Base-by-base conservation (phyloP, 2,888 invertebrate species). In the Caenorhabditis sp. region DNA sequence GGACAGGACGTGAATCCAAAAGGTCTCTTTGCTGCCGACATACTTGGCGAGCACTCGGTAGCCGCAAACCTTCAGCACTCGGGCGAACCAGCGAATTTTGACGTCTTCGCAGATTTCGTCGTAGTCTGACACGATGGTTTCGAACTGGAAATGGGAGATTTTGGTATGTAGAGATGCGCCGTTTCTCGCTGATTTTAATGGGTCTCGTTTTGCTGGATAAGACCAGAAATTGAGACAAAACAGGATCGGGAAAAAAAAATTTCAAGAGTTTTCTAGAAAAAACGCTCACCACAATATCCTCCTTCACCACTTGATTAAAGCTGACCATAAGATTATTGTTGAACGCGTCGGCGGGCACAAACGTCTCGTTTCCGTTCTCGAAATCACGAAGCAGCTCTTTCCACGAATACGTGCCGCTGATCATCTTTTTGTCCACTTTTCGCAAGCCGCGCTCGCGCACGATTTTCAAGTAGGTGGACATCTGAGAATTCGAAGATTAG, bases 41-140 rank as follows among this genome's bases (percentile, higher is more conserved):
- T 8, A 82, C 72, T 8, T 68, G 68, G 24, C 84, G 66, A 14
- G 88, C 82, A 16, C 82, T 63, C 0, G 90, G 88, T 94, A 95
- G 8, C 95, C 94, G 94, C 89, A 69, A 12, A 98, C 95, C 93
- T 96, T 95, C 84, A 96, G 94, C 54, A 98, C 96, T 61, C 96
- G 95, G 16, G 97, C 98, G 58, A 98, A 97, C 98, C 98, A 98
- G 26, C 83, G 47, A n/a, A 63, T 59, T 51, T 85, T 54, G 5
- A 69, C 47, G 1, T 16, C 31, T 2, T 69, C 51, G 22, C 72
- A 66, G 14, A 22, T 31, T 1, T 66, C 24, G 12, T 85, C 74
- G 58, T 85, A 86, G 28, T 86, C 85, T 6, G 64, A 47, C 4
- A 82, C 28, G 7, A 31, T 22, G 1, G 77, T 41, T 70, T 85